Evolutionary conservation across 2,888 invertebrate species (phyloP).

Genomic region (Diabrotica balteata): DNA sequence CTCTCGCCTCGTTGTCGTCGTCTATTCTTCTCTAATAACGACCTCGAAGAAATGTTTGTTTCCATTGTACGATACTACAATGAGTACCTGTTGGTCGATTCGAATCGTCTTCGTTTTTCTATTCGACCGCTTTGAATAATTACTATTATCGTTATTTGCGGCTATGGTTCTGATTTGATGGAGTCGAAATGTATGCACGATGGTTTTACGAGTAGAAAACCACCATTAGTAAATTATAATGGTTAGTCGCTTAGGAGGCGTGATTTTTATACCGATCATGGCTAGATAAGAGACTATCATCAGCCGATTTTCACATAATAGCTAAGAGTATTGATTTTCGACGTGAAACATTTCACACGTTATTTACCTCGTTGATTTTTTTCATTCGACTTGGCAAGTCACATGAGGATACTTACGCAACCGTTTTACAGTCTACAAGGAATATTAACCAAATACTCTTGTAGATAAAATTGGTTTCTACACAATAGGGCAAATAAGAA

Average conservation of each 20-base stretch:
- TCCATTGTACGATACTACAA: neutral
- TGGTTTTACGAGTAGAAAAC: constrained; percentile 13
- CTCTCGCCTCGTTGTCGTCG: no score
- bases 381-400: no score
- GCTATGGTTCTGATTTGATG: constrained; percentile 6
- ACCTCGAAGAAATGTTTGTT: no score
- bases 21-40: no score
- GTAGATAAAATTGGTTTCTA: no score
- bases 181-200: constrained; percentile 12
- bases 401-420: no score
- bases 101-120: constrained; percentile 5
- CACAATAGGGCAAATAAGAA: no score
- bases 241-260: constrained; percentile 26
- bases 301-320: constrained; percentile 28
- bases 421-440: no score
- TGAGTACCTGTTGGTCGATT: neutral
- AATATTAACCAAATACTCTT: no score
- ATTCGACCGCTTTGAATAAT: constrained; percentile 9
- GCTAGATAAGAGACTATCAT: constrained; percentile 22
- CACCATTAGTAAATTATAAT: constrained; percentile 31
- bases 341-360: constrained; percentile 18
- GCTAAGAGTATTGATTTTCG: constrained; percentile 18
- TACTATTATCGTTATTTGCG: constrained; percentile 13
- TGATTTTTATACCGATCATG: constrained; percentile 25
- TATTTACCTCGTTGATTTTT: neutral